Base-by-base conservation (phyloP, 2,888 invertebrate species). In the Conistra vaccinii region DNA sequence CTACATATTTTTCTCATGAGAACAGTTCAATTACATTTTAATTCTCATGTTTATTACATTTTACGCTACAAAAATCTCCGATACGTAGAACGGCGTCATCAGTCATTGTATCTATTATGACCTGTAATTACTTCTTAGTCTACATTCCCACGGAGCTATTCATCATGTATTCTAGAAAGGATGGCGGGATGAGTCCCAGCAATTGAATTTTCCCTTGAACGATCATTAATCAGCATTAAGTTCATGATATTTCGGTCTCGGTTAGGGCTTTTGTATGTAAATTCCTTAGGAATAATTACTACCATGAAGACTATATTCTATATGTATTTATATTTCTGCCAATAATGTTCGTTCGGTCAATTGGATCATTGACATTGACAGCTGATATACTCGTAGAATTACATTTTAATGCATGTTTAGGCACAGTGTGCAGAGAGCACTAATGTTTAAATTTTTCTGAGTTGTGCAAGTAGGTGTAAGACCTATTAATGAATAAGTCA, bases 221-320 rank as follows among this genome's bases (percentile, higher is more conserved):
- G 55, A 72, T 73, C 67, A 80, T 84, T 42, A 76, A 76, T 83
- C 82, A 76, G 69, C 29, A 69, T 78, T 78, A 72, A 29, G 55
- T 69, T 67, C 23, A 58, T 63, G 53, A 78, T 63, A 72, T 51
- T 61, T 32, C 51, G 62, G 32, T 78, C n/a, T 23, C 29, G 55
- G 51, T 69, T 32, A n/a, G 29, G 63, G 32, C 0, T 63, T 51
- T 51, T n/a, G 7, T 26, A 32, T 23, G 9, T 20, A 26, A 23
- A 58, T 39, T 39, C 29, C n/a, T 45, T 14, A 23, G 9, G 5
- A 12, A 42, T 62, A n/a, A 42, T 29, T 9, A 45, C 35, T 4
- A 35, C 7, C 23, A 55, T 26, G 35, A 35, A 48, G 26, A 66
- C 3, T 26, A 10, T 60, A 61, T 29, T 42, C n/a, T n/a, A n/a